Evolutionary conservation across 2,797 vertebrate species (phyloP).

Genomic region (Meriones psammophilus): DNA sequence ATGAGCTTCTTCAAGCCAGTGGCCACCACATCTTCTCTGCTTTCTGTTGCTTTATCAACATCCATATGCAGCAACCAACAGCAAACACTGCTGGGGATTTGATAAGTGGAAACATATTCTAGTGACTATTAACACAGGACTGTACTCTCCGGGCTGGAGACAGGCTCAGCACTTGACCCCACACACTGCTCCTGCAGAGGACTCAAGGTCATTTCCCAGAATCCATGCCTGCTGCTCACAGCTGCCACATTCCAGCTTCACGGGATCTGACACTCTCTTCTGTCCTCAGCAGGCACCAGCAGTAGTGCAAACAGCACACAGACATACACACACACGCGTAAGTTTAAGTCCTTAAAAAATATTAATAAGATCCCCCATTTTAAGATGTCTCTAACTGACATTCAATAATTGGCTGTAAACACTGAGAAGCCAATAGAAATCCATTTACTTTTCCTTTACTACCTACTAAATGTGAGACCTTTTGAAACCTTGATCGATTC

Average conservation of each 20-base stretch:
- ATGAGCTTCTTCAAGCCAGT: not conserved
- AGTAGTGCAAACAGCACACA: not conserved
- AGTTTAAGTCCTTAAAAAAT: not conserved
- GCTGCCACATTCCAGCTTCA: too few species aligned
- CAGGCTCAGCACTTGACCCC: not conserved
- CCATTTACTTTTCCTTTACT: not conserved
- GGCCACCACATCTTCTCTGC: too few species aligned
- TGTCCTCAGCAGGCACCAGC: not conserved
- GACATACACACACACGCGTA: too few species aligned
- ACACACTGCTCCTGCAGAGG: not conserved
- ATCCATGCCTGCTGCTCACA: not conserved
- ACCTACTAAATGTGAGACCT: not conserved
- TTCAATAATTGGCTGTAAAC: not conserved
- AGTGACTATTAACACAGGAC: rapidly evolving
- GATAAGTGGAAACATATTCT: not conserved
- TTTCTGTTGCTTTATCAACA: not conserved
- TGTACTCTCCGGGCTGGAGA: not conserved
- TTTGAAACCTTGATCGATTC: not conserved
- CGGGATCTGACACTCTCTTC: not conserved
- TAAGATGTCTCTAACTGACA: not conserved
- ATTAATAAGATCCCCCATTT: not conserved
- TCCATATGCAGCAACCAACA: not conserved
- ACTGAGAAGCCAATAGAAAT: not conserved
- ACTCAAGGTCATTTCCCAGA: not conserved
- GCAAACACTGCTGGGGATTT: not conserved